Conservation (phyloP, 2,113 vertebrate species). For the Macquaria australasica region DNA sequence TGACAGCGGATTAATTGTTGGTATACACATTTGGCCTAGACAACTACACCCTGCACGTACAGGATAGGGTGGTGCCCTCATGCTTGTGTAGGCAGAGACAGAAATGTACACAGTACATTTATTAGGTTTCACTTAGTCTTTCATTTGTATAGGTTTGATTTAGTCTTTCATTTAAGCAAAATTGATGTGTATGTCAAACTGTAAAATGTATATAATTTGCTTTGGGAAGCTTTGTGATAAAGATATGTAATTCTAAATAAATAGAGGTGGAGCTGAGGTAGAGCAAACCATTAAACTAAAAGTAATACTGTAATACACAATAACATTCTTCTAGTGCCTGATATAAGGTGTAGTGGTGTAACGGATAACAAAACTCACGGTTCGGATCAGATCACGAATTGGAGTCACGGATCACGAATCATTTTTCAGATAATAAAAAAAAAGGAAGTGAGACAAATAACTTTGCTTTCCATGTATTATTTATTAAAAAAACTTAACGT, state of each 20-base stretch:
- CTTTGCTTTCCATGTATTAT: too few species aligned
- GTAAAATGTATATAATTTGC: neutral
- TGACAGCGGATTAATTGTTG: constrained; percentile 24
- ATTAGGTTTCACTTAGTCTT: constrained; percentile 13
- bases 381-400: too few species aligned
- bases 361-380: too few species aligned
- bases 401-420: too few species aligned
- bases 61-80: constrained; percentile 3
- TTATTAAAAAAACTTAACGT: too few species aligned
- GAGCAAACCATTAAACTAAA: neutral
- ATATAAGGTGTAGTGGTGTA: neutral
- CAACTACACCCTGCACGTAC: constrained; percentile 11
- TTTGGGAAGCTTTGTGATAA: neutral
- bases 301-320: neutral
- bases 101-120: constrained; percentile 1
- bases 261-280: neutral
- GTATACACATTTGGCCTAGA: constrained; percentile 1
- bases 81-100: constrained; percentile 19
- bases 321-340: neutral
- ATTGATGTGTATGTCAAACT: neutral
- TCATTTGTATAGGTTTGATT: constrained; percentile 16
- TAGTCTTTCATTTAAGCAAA: constrained; percentile 4
- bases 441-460: too few species aligned
- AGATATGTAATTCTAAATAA: constrained; percentile 1
- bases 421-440: too few species aligned